Evolutionary conservation across 2,113 vertebrate genomes (phyloP).

Genomic region (Atlantisia rogersi): DNA sequence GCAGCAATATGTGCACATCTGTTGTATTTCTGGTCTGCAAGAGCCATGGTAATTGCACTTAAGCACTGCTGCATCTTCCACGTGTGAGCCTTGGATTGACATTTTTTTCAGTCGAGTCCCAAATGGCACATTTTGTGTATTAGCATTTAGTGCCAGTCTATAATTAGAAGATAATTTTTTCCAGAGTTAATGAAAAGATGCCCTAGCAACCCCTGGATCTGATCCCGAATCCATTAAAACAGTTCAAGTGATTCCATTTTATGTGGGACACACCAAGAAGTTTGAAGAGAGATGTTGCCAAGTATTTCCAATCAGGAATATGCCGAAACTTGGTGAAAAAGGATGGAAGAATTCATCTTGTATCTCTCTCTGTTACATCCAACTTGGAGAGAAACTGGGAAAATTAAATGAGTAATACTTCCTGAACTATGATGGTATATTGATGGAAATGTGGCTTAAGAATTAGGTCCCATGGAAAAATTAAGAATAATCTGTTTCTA

Average conservation of each 20-base stretch:
- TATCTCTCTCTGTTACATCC: background rate
- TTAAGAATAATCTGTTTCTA: background rate
- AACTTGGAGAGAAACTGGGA: constrained; percentile 20
- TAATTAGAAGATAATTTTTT: constrained; percentile 61
- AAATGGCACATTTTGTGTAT: constrained; percentile 22
- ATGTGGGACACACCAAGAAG: constrained; percentile 20
- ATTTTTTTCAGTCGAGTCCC: background rate
- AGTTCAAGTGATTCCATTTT: constrained; percentile 11
- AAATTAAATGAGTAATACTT: constrained; percentile 42
- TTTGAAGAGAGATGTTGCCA: constrained; percentile 2
- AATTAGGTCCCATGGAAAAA: constrained; percentile 22
- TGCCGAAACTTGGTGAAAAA: background rate
- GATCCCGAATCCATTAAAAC: constrained; percentile 40
- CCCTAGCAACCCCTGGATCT: constrained; percentile 48
- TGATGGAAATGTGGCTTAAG: background rate
- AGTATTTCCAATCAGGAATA: background rate
- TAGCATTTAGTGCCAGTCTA: constrained; percentile 35
- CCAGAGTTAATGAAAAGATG: constrained; percentile 64
- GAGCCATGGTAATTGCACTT: background rate
- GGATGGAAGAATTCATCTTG: background rate
- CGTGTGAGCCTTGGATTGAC: background rate
- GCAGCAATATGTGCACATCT: background rate
- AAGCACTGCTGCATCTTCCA: background rate
- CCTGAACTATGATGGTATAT: background rate
- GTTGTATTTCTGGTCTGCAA: background rate